Evolutionary conservation across 2,113 vertebrate genomes (phyloP).

Genomic region (Apeltes quadracus): DNA sequence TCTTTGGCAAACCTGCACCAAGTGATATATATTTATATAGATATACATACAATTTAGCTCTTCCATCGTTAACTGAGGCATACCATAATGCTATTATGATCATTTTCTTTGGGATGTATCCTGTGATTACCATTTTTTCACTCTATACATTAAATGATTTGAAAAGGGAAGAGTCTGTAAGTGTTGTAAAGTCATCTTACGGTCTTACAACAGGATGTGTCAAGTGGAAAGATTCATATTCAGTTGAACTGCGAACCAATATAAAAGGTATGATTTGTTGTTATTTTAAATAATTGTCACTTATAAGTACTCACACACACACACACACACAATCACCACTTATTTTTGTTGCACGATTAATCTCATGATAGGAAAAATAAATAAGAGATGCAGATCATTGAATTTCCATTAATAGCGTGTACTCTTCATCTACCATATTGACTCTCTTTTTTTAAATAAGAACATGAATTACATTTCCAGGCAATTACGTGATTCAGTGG

Average conservation of each 20-base stretch:
- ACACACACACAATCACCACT: conserved; percentile 34
- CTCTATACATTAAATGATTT: conserved; percentile 28
- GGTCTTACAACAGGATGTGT: not conserved
- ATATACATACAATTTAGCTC: conserved; percentile 62
- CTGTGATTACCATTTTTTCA: conserved; percentile 15
- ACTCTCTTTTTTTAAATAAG: conserved; percentile 52
- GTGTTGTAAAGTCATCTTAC: not conserved
- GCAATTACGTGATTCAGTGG: conserved; percentile 38
- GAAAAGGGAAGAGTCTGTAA: not conserved
- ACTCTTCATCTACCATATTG: conserved; percentile 56
- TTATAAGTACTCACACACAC: not conserved
- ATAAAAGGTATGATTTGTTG: not conserved
- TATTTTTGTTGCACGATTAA: conserved; percentile 55
- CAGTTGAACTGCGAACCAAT: conserved; percentile 1
- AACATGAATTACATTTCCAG: conserved; percentile 54
- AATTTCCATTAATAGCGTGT: conserved; percentile 60
- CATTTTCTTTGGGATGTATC: conserved; percentile 29
- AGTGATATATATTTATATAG: no score
- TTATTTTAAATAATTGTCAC: not conserved
- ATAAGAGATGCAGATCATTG: conserved; percentile 58
- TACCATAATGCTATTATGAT: conserved; percentile 56
- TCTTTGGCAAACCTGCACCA: conserved; percentile 46
- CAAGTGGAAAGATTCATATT: not conserved
- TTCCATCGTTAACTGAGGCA: conserved; percentile 50
- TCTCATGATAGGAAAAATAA: conserved; percentile 55